phyloP scores from a whole-genome alignment of 2,888 invertebrate genomes.

The Timandra comae region DNA sequence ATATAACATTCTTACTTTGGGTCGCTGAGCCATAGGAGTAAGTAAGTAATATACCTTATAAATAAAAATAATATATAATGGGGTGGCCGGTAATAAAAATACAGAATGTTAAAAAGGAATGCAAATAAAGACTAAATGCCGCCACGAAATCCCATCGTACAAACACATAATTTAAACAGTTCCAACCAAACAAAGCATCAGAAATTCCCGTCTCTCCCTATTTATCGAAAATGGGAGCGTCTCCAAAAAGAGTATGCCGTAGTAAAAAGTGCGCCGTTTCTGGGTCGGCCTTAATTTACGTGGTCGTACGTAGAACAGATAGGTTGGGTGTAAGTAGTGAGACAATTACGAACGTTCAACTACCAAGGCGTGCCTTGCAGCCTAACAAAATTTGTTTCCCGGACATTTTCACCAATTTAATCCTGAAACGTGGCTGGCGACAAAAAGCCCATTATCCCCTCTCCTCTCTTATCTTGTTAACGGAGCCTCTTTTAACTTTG shows the following conservation, averaged over 20 bases:
- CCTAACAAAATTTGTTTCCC: slow-evolving; percentile 44
- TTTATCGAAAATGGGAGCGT: slow-evolving; percentile 23
- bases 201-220: slow-evolving; percentile 6
- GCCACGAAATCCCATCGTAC: too few species aligned
- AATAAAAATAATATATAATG: too few species aligned
- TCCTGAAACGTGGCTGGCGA: slow-evolving; percentile 42
- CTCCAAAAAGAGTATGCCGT: slow-evolving; percentile 17
- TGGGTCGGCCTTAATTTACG: slow-evolving; percentile 21
- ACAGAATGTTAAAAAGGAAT: too few species aligned
- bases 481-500: slow-evolving; percentile 57
- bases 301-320: slow-evolving; percentile 9
- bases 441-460: slow-evolving; percentile 60
- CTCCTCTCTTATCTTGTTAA: slow-evolving; percentile 60
- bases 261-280: slow-evolving; percentile 20
- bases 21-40: too few species aligned
- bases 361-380: slow-evolving; percentile 10
- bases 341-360: slow-evolving; percentile 18
- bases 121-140: too few species aligned
- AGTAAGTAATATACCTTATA: too few species aligned
- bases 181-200: too few species aligned
- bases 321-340: slow-evolving; percentile 16
- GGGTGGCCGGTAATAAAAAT: too few species aligned
- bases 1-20: too few species aligned
- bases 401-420: slow-evolving; percentile 56
- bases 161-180: too few species aligned